Evolutionary conservation across 2,797 vertebrate species (phyloP), one percentile per base, ranked within the genome.

Genomic region (Pyrocephalus nanus): DNA sequence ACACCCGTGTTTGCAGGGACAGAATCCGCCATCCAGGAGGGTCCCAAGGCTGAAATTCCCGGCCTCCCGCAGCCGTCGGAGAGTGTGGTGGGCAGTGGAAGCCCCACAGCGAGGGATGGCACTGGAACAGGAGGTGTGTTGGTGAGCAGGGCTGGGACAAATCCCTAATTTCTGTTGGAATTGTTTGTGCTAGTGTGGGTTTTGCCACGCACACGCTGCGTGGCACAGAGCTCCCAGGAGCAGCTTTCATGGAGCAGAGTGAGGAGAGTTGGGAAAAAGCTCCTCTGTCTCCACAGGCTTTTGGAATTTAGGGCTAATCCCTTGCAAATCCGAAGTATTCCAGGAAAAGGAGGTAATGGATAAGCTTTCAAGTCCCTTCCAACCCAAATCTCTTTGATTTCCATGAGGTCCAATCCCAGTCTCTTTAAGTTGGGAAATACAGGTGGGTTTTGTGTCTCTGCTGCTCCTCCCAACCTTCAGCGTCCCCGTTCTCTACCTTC

Each of bases 81-180:
- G 42, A 88, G 50, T 7, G 27, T 14, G 50, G 50, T 51, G 50
- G 50, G 50, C 50, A 51, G 27, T 29, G 50, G 50, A 51, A 51
- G 96, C 27, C 80, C 95, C 0, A 4, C 17, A 0, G 87, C 36
- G 0, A 92, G 64, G 11, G 83, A 48, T 3, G 19, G 17, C 3
- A 2, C 76, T 0, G 6, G 15, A 13, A 17, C 38, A 1, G 69
- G 40, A 94, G 95, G 96, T 95, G 83, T 0, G 91, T 86, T 25
- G 2, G 6, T 20, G 38, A 66, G 66, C 12, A 1, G 76, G 40
- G 55, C 70, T 55, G 67, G 26, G 36, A 9, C 22, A 9, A 50
- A 32, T 5, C 30, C 10, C 10, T 30, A 1, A 0, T 61, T 73
- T 43, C 14, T 40, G 6, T 0, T 12, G 45, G 6, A 6, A 0